These are phyloP conservation scores for Falco cherrug DNA, from an alignment of 2,797 vertebrate genomes.

Conservation along the genomic window DNA sequence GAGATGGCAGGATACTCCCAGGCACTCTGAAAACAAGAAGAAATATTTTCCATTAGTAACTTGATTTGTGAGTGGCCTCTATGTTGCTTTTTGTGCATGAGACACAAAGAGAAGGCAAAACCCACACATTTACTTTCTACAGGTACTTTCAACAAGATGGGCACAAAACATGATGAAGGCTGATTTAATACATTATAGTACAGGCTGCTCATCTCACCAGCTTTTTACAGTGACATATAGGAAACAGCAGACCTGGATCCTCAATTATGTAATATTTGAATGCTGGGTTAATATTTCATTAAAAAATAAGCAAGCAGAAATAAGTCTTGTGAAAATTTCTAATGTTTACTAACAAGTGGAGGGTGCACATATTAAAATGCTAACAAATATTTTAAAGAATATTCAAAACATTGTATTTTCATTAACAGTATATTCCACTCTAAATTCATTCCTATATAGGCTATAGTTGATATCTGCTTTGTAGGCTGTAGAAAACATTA, in stretches of 20 bases:
- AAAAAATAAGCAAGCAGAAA: background rate
- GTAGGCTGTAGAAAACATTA: background rate
- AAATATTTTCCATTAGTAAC: background rate
- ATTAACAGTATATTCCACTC: background rate
- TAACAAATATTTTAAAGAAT: background rate
- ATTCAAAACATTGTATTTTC: background rate
- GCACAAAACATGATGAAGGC: background rate
- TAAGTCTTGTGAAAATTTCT: background rate
- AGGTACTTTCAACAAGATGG: background rate
- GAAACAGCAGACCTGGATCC: background rate
- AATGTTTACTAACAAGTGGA: background rate
- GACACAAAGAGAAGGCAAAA: background rate
- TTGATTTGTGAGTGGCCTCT: background rate
- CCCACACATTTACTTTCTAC: background rate
- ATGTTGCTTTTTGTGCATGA: background rate
- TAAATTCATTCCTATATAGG: background rate
- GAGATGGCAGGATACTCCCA: background rate
- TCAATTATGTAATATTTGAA: background rate
- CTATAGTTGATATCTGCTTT: background rate
- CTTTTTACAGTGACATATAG: background rate
- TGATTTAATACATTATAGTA: background rate
- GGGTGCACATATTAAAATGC: background rate
- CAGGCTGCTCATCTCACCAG: background rate
- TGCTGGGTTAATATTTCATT: background rate
- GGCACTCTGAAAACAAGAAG: background rate